Evolutionary conservation across 2,113 vertebrate species (phyloP).

Genomic region (Vireo altiloquus): DNA sequence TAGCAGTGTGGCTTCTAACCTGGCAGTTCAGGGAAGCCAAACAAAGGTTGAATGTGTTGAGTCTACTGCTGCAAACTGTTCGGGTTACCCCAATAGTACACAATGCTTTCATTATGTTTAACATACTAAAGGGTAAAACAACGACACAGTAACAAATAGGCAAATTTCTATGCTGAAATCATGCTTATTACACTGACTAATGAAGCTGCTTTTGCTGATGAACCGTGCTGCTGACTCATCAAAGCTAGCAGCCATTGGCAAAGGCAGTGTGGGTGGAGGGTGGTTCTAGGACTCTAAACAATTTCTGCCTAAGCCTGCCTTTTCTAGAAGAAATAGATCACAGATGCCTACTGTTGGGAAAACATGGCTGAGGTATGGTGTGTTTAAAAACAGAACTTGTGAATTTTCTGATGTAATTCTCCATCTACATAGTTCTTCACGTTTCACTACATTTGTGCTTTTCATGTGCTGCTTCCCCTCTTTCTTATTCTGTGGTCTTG

Average conservation of each 20-base stretch:
- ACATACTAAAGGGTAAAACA: background rate
- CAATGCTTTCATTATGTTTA: conserved; percentile 2
- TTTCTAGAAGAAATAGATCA: background rate
- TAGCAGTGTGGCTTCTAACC: background rate
- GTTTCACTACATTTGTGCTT: background rate
- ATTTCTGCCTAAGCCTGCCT: background rate
- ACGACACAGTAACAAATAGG: background rate
- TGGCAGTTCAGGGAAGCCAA: background rate
- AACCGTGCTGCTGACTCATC: background rate
- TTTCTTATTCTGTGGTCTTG: background rate
- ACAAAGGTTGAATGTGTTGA: background rate
- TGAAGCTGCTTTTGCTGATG: background rate
- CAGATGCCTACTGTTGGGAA: background rate
- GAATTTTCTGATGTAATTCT: background rate
- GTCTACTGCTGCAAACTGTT: background rate
- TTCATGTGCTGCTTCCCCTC: background rate
- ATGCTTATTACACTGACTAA: background rate
- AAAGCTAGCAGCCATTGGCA: background rate
- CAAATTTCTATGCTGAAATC: background rate
- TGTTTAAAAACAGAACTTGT: background rate
- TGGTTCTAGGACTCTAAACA: background rate
- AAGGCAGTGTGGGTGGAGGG: background rate
- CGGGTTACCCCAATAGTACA: background rate
- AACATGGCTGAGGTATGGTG: background rate
- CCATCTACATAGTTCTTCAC: background rate